Conservation (phyloP, 1,140 invertebrate genomes). For the Plutomurus gul region DNA sequence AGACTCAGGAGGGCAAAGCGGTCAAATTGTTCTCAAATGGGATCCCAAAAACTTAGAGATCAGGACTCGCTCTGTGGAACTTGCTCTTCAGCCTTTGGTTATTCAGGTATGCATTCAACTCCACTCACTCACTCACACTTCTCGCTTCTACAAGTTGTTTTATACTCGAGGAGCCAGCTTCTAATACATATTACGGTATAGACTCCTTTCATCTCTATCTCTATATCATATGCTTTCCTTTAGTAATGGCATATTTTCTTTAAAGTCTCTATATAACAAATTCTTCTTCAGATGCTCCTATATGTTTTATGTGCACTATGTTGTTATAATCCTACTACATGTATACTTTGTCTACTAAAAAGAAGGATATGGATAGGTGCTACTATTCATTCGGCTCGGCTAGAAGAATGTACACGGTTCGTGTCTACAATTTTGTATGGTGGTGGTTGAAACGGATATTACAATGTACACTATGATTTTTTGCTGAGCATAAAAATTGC, state of each 20-base stretch:
- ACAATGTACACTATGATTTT: no score
- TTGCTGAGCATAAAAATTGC: no score
- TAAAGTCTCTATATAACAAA: background rate
- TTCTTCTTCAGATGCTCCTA: background rate
- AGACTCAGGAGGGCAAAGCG: slow-evolving; percentile 5
- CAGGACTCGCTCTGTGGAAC: slow-evolving; percentile 93
- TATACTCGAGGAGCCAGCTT: no score
- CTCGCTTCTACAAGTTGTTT: background rate
- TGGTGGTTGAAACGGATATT: no score
- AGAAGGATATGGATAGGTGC: background rate
- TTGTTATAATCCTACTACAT: no score
- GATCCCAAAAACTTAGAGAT: slow-evolving; percentile 97
- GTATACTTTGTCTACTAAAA: no score
- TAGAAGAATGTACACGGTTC: no score
- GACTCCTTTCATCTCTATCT: background rate
- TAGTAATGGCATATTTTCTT: background rate
- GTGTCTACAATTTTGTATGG: no score
- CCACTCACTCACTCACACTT: no score
- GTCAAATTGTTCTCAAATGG: slow-evolving; percentile 72
- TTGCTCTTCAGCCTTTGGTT: slow-evolving; percentile 92
- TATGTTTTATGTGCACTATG: background rate
- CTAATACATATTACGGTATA: background rate
- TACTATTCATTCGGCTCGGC: background rate
- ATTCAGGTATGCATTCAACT: slow-evolving; percentile 72
- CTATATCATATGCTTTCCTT: background rate